phyloP scores from a whole-genome alignment of 2,113 vertebrate genomes.

The Neogobius melanostomus region DNA sequence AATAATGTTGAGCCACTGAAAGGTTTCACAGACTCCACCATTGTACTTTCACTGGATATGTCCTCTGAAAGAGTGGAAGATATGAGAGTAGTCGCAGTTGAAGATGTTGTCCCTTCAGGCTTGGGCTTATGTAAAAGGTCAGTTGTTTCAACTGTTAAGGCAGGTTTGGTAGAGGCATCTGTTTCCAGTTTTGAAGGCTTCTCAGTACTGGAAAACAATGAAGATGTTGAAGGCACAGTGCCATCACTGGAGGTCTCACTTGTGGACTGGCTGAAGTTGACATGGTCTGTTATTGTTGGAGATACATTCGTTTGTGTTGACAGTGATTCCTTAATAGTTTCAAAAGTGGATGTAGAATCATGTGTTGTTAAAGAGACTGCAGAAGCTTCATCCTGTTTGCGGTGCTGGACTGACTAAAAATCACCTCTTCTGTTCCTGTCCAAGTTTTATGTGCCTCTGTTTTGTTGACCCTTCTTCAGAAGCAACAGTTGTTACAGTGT shows the following conservation, averaged over 20 bases:
- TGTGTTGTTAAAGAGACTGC: too few relatives aligned
- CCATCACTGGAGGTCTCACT: background rate
- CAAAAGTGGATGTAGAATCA: background rate
- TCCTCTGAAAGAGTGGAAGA: background rate
- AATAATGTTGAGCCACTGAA: background rate
- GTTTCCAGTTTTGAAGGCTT: background rate
- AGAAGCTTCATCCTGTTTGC: too few relatives aligned
- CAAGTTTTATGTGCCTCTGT: background rate
- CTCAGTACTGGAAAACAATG: slow-evolving; percentile 15
- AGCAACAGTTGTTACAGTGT: background rate
- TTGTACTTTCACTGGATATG: background rate
- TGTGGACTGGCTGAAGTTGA: background rate
- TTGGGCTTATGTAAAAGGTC: background rate
- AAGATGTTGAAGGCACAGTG: background rate
- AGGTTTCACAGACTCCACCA: background rate
- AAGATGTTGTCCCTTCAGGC: background rate
- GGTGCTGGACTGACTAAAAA: too few relatives aligned
- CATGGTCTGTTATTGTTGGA: background rate
- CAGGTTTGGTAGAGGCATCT: background rate
- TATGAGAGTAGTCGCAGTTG: background rate
- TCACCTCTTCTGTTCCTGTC: background rate
- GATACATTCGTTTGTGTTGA: background rate
- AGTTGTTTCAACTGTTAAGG: too few relatives aligned
- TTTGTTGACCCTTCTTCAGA: background rate
- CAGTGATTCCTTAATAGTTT: background rate